A percentile compares a stretch with the other conserved stretches of the same genome.
These are phyloP conservation scores for Fulmarus glacialis DNA, from an alignment of 2,113 vertebrate species.

Conservation along the genomic window DNA sequence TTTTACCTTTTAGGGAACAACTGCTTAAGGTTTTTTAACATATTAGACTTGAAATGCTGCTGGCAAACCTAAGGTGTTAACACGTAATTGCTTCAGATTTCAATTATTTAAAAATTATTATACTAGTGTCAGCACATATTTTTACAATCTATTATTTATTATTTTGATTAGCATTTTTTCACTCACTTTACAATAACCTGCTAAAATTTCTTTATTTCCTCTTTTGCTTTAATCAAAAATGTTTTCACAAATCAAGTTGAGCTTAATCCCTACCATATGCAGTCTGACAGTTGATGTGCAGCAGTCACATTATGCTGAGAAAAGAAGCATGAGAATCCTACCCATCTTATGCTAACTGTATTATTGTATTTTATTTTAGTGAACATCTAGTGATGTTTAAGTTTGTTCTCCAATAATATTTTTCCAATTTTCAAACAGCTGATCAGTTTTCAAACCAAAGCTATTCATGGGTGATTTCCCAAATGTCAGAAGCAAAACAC, in stretches of 20 bases:
- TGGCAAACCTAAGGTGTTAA: not conserved
- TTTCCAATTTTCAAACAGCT: not conserved
- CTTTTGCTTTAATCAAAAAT: not conserved
- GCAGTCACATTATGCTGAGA: not conserved
- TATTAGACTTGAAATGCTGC: not conserved
- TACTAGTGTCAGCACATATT: not conserved
- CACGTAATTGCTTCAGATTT: not conserved
- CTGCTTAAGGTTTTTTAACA: not conserved
- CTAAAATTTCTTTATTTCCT: not conserved
- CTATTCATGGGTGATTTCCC: not conserved
- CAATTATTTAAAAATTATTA: not conserved
- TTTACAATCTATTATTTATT: not conserved
- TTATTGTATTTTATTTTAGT: not conserved
- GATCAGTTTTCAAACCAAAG: not conserved
- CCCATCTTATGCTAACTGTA: not conserved
- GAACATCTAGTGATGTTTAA: not conserved
- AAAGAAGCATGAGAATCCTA: not conserved
- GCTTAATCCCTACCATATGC: not conserved
- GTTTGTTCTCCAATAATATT: not conserved
- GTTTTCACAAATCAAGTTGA: not conserved
- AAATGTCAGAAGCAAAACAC: not conserved
- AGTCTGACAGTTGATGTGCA: not conserved
- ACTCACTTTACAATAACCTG: not conserved
- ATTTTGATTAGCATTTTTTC: not conserved
- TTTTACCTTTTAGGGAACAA: not conserved